phyloP scores from a whole-genome alignment of 2,888 invertebrate species.

The Drosophila neonasuta region DNA sequence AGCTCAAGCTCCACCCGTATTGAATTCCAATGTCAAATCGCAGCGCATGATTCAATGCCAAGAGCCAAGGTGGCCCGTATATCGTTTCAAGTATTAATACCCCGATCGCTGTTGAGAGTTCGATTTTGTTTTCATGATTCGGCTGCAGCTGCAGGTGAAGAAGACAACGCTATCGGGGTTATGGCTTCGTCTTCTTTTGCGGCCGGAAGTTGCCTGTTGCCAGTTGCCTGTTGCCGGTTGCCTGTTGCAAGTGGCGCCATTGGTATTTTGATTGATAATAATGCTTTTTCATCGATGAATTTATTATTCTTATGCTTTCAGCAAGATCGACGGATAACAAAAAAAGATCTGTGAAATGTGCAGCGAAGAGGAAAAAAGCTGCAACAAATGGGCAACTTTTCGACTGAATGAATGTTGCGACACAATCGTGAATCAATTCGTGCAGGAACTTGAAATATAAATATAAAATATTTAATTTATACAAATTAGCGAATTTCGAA shows the following conservation, averaged over 20 bases:
- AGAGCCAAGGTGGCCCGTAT: constrained; percentile 56
- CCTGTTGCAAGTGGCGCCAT: constrained; percentile 47
- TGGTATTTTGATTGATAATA: constrained; percentile 29
- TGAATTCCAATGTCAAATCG: constrained; percentile 76
- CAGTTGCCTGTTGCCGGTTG: constrained; percentile 29
- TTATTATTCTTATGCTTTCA: constrained; percentile 33
- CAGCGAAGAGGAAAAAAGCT: neutral
- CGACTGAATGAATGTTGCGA: neutral
- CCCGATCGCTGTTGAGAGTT: constrained; percentile 11
- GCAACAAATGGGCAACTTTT: neutral
- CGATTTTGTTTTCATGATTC: neutral
- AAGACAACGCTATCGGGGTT: constrained; percentile 30
- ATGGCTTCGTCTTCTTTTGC: constrained; percentile 39
- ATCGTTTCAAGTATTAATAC: constrained; percentile 46
- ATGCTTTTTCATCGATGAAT: constrained; percentile 22
- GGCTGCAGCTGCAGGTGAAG: constrained; percentile 49
- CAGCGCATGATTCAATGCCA: constrained; percentile 70
- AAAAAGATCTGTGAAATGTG: constrained; percentile 12
- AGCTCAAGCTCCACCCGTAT: constrained; percentile 65
- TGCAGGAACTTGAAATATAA: neutral
- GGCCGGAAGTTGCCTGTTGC: constrained; percentile 46
- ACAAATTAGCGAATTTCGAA: too few species aligned
- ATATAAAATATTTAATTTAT: neutral
- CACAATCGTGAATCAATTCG: too few species aligned
- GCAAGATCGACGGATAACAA: constrained; percentile 27